Evolutionary conservation across 2,888 invertebrate species (phyloP), one percentile per base, ranked within the genome.

Genomic region (Mactromeris polynyma): DNA sequence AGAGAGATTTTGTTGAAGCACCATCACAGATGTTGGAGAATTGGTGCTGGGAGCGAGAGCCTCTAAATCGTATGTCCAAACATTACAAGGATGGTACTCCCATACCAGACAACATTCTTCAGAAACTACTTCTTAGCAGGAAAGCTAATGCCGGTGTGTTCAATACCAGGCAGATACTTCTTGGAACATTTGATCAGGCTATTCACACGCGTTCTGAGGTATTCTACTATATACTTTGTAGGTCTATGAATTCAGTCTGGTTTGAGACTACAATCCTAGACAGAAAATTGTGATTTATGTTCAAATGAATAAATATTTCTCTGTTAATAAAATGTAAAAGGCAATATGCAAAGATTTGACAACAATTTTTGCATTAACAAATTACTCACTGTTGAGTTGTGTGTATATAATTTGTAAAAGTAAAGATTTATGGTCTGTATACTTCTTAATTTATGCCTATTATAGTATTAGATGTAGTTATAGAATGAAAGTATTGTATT

Each of bases 1-100:
- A 97, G 91, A 94, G 97, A 69, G 97, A 97, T 94, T 97, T 97
- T 95, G 96, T 97, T n/a, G 97, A 97, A 93, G 97, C 97, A 1
- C 97, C 97, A 11, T 97, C 97, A 4, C 97, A 97, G 95, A 97
- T 97, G 97, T 93, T 97, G 90, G 97, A 97, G 95, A 97, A 97
- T 94, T 97, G 97, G 97, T 97, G 97, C 38, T 97, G 97, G 97
- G 96, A 97, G 93, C 94, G 95, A 83, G 97, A 97, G 80, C 96
- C 97, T 4, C 94, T 97, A 19, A 90, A 93, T 38, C 94, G 96
- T 54, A 97, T 97, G 97, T 97, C 97, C 6, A 93, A 93, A 40
- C 97, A 97, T 93, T 97, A 97, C 94, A 95, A 96, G 90, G 95
- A 95, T 81, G 94, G 95, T 38, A 93, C 91, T 58, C 92, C 96